phyloP scores from a whole-genome alignment of 2,888 invertebrate genomes.

The Cheilosia vulpina region DNA sequence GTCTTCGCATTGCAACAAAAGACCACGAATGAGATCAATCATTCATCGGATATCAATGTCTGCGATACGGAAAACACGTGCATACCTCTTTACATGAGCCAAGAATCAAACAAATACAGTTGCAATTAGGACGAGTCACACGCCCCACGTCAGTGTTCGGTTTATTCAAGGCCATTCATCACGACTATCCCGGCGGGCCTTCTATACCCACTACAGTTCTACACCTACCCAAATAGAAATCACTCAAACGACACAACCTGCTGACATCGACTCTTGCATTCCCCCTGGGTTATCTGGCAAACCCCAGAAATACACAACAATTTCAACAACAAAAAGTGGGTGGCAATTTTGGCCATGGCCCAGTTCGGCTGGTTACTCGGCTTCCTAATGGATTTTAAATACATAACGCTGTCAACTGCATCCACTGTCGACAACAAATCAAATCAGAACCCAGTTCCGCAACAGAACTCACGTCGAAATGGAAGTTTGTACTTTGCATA shows the following conservation, averaged over 20 bases:
- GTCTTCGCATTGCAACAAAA: background rate
- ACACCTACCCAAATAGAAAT: background rate
- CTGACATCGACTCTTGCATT: background rate
- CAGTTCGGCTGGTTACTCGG: slow-evolving; percentile 41
- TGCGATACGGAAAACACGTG: slow-evolving; percentile 4
- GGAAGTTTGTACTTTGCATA: too few relatives aligned
- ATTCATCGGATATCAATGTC: background rate
- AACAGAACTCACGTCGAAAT: background rate
- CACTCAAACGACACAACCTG: background rate
- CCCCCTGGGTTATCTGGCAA: slow-evolving; percentile 1
- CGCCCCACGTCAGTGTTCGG: slow-evolving; percentile 32
- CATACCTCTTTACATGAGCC: background rate
- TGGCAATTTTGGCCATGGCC: slow-evolving; percentile 50
- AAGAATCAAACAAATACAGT: slow-evolving; percentile 9
- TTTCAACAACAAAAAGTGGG: slow-evolving; percentile 11
- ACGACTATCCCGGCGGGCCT: slow-evolving; percentile 3
- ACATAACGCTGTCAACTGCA: slow-evolving; percentile 5
- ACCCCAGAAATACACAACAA: background rate
- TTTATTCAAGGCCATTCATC: slow-evolving; percentile 41
- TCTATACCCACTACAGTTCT: background rate
- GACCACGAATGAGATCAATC: slow-evolving; percentile 9
- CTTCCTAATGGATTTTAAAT: slow-evolving; percentile 32
- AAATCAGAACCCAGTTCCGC: background rate
- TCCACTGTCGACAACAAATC: slow-evolving; percentile 2
- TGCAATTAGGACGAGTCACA: slow-evolving; percentile 25